Evolutionary conservation across 2,888 invertebrate species (phyloP), one percentile per base, ranked within the genome.

Genomic region (Tineola bisselliella): DNA sequence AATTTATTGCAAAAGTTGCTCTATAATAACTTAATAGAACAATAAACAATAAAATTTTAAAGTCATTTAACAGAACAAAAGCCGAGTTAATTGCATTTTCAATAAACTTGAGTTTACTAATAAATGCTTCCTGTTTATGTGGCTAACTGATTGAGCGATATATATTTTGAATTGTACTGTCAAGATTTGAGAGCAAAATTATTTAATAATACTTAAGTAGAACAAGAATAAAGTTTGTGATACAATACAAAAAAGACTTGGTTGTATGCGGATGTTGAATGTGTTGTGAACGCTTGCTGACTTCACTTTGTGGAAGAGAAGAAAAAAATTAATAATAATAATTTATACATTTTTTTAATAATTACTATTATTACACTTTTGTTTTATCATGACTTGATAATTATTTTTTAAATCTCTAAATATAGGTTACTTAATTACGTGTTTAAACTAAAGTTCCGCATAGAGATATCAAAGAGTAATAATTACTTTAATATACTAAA

Each of bases 81-180:
- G 17, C 48, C 10, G 48, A 48, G 15, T 17, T 48, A 48, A 48
- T 48, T 48, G 48, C 48, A 48, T 15, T 17, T 13, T 48, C 15
- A 48, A 48, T 48, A 48, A 48, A 17, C 48, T 48, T 15, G 48
- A 48, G 2, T 48, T 8, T 13, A 15, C 56, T 10, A n/a, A 56
- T 13, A n/a, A 56, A 56, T 30, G 19, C 56, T 56, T 56, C 56
- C 56, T 56, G 56, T 30, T 30, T 56, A 18, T 56, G 18, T 30
- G 30, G 25, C 25, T 25, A 56, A 56, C 58, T 58, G 58, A 58
- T 58, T 58, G 33, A 58, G 17, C 58, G 58, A 58, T 58, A 58
- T 25, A 25, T 58, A 58, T 58, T 58, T 58, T 58, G 58, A 58
- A 33, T 58, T 58, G 58, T 31, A 31, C 58, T 58, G 58, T 58